A percentile compares a stretch with the other conserved stretches of the same genome.
Evolutionary conservation across 2,888 invertebrate species (phyloP).

Genomic region (Desoria tigrina): DNA sequence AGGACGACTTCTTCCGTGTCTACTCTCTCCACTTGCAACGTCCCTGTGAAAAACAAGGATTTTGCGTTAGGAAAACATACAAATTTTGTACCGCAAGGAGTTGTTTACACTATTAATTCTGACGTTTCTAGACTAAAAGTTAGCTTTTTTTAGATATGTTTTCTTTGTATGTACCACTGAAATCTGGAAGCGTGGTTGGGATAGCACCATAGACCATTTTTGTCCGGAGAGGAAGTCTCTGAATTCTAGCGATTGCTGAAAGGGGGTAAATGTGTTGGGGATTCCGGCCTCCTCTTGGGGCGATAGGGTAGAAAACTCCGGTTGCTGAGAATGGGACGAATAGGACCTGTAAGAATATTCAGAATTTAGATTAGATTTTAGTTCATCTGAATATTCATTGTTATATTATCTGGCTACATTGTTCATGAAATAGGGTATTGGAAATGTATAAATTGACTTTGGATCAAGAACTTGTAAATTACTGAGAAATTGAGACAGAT

Average conservation of each 20-base stretch:
- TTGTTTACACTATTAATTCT: no score
- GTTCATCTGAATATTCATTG: no score
- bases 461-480: no score
- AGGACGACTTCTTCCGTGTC: conserved; percentile 68
- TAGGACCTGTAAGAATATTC: conserved; percentile 62
- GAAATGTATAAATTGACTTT: no score
- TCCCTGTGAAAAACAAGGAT: conserved; percentile 56
- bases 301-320: conserved; percentile 71
- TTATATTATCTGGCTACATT: no score
- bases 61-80: neutral
- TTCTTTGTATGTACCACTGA: conserved; percentile 61
- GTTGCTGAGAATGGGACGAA: conserved; percentile 74
- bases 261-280: conserved; percentile 59
- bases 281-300: conserved; percentile 58
- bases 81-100: no score
- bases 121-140: neutral
- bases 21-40: conserved; percentile 65
- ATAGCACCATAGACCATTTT: conserved; percentile 60
- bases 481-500: no score
- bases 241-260: conserved; percentile 63
- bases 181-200: conserved; percentile 59
- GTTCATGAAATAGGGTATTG: no score
- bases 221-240: conserved; percentile 64
- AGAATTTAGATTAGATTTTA: no score
- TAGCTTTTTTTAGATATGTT: neutral